Percentiles rank a stretch among this genome's conserved stretches.
Conservation (phyloP, 2,113 vertebrate species). For the Alligator sinensis region DNA sequence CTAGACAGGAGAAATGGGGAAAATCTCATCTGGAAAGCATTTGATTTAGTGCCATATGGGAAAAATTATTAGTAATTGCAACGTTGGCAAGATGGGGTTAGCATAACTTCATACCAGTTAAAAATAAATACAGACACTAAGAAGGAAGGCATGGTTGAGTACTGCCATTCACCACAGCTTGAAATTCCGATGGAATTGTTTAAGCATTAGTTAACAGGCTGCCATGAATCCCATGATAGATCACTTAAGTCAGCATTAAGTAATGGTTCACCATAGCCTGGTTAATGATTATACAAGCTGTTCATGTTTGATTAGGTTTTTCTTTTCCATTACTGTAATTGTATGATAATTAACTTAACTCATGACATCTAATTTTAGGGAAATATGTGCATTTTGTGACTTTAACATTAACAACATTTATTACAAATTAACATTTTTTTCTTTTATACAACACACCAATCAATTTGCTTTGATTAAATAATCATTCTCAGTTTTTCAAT, state of each 20-base stretch:
- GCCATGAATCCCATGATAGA: conserved; percentile 72
- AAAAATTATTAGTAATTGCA: conserved; percentile 16
- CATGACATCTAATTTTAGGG: conserved; percentile 58
- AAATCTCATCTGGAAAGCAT: background rate
- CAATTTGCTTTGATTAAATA: conserved; percentile 33
- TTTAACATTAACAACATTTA: conserved; percentile 47
- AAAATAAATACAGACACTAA: conserved; percentile 72
- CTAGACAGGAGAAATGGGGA: background rate
- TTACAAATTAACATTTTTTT: background rate
- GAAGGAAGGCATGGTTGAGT: conserved; percentile 66
- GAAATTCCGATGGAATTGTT: conserved; percentile 77
- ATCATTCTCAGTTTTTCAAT: conserved; percentile 33
- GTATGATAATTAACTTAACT: conserved; percentile 75
- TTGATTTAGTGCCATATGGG: background rate
- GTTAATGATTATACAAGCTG: conserved; percentile 81
- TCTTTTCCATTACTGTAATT: conserved; percentile 74
- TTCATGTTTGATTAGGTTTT: conserved; percentile 77
- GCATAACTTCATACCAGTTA: conserved; percentile 68
- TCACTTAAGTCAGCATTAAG: conserved; percentile 76
- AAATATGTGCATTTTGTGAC: conserved; percentile 31
- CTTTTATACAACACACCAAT: background rate
- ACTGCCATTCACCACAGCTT: conserved; percentile 59
- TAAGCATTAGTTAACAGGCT: conserved; percentile 76
- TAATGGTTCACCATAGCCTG: conserved; percentile 77
- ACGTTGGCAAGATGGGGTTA: conserved; percentile 15